Conservation (phyloP, 1,140 invertebrate genomes). For the Drosophila asahinai region DNA sequence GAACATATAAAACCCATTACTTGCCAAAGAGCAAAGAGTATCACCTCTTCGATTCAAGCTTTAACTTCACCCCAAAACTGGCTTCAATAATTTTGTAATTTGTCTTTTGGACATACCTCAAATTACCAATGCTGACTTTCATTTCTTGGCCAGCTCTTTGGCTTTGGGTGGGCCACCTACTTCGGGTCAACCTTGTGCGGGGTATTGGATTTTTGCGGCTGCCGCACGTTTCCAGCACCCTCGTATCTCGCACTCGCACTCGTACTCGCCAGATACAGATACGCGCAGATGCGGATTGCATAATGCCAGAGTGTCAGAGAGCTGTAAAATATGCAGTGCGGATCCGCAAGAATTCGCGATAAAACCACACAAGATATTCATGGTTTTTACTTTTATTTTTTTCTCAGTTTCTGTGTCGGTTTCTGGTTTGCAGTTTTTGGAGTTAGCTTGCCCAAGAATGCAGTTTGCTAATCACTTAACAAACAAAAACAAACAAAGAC, state of each 20-base stretch:
- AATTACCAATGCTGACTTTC: slow-evolving; percentile 78
- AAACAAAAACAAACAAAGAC: slow-evolving; percentile 49
- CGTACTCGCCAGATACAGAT: slow-evolving; percentile 35
- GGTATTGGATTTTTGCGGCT: slow-evolving; percentile 62
- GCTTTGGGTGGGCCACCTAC: slow-evolving; percentile 64
- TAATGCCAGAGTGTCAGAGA: slow-evolving; percentile 28
- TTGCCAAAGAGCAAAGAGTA: slow-evolving; percentile 5
- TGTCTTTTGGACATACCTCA: slow-evolving; percentile 66
- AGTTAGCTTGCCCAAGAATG: slow-evolving; percentile 45
- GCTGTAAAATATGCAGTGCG: slow-evolving; percentile 45
- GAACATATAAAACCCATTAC: neutral
- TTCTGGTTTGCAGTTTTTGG: slow-evolving; percentile 35
- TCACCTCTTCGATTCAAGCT: neutral
- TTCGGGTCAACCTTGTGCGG: slow-evolving; percentile 67
- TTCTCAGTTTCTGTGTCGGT: slow-evolving; percentile 9
- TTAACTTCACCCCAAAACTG: slow-evolving; percentile 5
- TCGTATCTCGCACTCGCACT: slow-evolving; percentile 43
- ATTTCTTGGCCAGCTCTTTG: slow-evolving; percentile 47
- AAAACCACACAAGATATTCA: slow-evolving; percentile 33
- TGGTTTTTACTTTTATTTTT: slow-evolving; percentile 15
- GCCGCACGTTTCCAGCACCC: slow-evolving; percentile 45
- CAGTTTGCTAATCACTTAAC: slow-evolving; percentile 49
- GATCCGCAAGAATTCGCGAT: slow-evolving; percentile 47
- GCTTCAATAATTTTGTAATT: slow-evolving; percentile 48
- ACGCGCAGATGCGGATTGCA: slow-evolving; percentile 39